Conservation (phyloP, 2,113 vertebrate species). For the Daphoenositta chrysoptera region DNA sequence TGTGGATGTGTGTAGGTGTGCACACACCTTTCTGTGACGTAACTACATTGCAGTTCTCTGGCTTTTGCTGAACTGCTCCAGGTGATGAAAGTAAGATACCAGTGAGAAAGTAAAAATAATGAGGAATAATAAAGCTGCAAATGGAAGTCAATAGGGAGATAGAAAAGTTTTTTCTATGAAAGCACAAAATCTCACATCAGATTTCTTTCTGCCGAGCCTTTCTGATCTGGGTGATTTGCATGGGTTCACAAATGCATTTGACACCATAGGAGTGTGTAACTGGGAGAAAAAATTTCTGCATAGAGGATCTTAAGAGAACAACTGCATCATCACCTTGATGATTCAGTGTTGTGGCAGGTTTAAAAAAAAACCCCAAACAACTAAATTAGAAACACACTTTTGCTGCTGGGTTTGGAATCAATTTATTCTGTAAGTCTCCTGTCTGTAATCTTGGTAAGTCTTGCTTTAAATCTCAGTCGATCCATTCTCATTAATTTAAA, state of each 20-base stretch:
- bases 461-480: background rate
- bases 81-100: background rate
- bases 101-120: background rate
- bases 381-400: constrained; percentile 40
- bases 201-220: background rate
- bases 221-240: background rate
- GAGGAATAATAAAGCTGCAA: background rate
- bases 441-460: background rate
- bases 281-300: background rate
- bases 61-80: background rate
- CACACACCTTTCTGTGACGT: background rate
- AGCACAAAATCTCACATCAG: background rate
- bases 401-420: background rate
- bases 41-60: background rate
- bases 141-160: background rate
- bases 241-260: background rate
- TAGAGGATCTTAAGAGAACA: background rate
- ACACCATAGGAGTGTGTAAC: background rate
- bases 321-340: background rate
- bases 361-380: background rate
- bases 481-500: constrained; percentile 7
- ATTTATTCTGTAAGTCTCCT: background rate
- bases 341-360: background rate
- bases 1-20: background rate
- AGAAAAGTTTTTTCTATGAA: background rate